Base-by-base conservation (phyloP, 2,888 invertebrate genomes). In the Caenorhabditis uteleia region DNA sequence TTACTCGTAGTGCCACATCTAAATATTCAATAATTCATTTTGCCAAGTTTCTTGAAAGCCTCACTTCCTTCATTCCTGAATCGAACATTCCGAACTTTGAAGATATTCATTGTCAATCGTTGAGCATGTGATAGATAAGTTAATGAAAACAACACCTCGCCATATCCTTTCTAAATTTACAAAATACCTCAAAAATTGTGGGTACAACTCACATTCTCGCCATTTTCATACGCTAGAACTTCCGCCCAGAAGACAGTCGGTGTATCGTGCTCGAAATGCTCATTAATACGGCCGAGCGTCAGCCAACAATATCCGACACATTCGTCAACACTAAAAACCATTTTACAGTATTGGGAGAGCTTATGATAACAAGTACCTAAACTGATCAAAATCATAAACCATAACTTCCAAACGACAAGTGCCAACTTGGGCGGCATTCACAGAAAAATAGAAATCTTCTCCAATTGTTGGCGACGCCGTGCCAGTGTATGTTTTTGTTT, bases 111-210 rank as follows among this genome's bases (percentile, higher is more conserved):
- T 1, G 88, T 88, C 40, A 88, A 83, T 72, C 88, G 84, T 78
- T 88, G 88, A 10, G 88, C 87, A 18, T 87, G 85, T 1, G 86
- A 85, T 50, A 88, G 84, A 79, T 87, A 88, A 1, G 87, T 86
- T 49, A 88, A 74, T 1, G 88, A 87, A 25, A 88, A 86, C 84
- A 88, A 85, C 33, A 88, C 79, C 68, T 88, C 88, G n/a, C 88
- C 88, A 27, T 86, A 83, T 38, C 87, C 86, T 29, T 85, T 84
- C 84, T 84, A 54, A 38, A 76, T 40, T 23, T 23, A 20, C 7
- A 43, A 27, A 25, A 40, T 12, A 4, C 20, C 16, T 23, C 20
- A 29, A 40, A 39, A 40, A 29, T 7, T 16, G 6, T 16, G 6
- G 4, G 7, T 12, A 7, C n/a, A 8, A 18, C 44, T 51, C 21